Base-by-base conservation (phyloP, 2,797 vertebrate genomes). In the Poeciliopsis gracilis region DNA sequence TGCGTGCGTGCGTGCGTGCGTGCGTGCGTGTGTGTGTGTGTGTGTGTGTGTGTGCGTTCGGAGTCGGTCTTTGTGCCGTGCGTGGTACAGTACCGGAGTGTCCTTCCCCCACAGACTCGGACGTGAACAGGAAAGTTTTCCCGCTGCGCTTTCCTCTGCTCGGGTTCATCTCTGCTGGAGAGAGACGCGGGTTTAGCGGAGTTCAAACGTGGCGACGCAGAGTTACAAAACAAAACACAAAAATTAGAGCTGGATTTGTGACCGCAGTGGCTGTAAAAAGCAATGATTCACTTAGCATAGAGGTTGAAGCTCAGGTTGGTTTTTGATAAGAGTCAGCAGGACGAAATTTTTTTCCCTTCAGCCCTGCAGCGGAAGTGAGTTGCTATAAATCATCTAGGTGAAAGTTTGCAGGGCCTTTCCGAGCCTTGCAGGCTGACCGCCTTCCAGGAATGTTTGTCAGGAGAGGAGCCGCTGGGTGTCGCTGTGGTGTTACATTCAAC, bases 81-180 rank as follows among this genome's bases (percentile, higher is more conserved):
- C 10, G 20, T 47, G 41, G 36, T 5, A 38, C 47, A 2, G 72
- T 89, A 96, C 95, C 95, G 5, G 95, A 91, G 84, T 96, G 95
- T 84, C 95, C 95, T 74, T 95, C 91, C 79, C 94, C 93, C 0
- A 96, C 95, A 1, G 95, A 96, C 82, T 96, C 95, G 12, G 95
- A 96, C 0, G 95, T 96, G 82, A 96, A 96, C 4, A 96, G 93
- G 85, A 96, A 96, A 0, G 93, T 96, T 84, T 88, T 95, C 82
- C 92, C 87, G 36, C 79, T 72, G 33, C 79, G 67, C 75, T 88
- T 84, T 43, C 86, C 90, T 57, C 79, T 84, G 57, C 77, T 82
- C 1, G 88, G 69, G 77, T 95, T 92, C 95, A 96, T 96, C 59
- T 84, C 77, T 33, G 70, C 66, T 33, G 73, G 49, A 4, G 10